Percentiles rank a stretch among this genome's conserved stretches.
These are phyloP conservation scores for Bettongia penicillata DNA, from an alignment of 2,113 vertebrate species.

Conservation along the genomic window DNA sequence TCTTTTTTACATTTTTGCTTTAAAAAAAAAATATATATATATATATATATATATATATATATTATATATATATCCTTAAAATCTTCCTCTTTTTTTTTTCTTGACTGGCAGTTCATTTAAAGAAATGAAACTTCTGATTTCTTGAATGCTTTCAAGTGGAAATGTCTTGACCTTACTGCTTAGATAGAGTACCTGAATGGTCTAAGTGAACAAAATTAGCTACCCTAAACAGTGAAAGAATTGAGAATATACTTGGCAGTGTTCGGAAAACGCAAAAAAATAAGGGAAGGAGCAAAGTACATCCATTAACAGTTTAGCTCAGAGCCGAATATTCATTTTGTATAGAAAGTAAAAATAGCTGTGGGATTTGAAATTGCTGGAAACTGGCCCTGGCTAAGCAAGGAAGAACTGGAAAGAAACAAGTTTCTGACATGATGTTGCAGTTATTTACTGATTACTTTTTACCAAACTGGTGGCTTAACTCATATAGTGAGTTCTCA, in stretches of 20 bases:
- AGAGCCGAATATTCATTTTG: background rate
- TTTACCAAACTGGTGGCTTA: background rate
- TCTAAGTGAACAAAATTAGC: background rate
- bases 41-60: too few relatives aligned
- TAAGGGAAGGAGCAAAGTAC: background rate
- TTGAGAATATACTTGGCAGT: background rate
- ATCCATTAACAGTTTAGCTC: constrained; percentile 2
- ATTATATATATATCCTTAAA: background rate
- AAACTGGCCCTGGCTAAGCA: background rate
- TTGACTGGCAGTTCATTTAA: constrained; percentile 3
- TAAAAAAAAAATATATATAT: too few relatives aligned
- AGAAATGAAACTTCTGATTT: constrained; percentile 17
- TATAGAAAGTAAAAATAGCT: background rate
- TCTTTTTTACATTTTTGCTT: background rate
- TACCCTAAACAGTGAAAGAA: background rate
- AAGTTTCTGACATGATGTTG: background rate
- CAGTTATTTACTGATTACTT: background rate
- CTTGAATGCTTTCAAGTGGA: background rate
- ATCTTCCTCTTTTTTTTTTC: constrained; percentile 21
- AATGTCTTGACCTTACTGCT: background rate
- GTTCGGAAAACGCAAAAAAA: background rate
- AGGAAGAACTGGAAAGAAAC: constrained; percentile 13
- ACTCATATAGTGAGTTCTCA: background rate
- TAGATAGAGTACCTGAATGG: background rate
- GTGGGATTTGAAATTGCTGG: background rate